phyloP scores from a whole-genome alignment of 2,888 invertebrate species.

The Melinopterus prodromus region DNA sequence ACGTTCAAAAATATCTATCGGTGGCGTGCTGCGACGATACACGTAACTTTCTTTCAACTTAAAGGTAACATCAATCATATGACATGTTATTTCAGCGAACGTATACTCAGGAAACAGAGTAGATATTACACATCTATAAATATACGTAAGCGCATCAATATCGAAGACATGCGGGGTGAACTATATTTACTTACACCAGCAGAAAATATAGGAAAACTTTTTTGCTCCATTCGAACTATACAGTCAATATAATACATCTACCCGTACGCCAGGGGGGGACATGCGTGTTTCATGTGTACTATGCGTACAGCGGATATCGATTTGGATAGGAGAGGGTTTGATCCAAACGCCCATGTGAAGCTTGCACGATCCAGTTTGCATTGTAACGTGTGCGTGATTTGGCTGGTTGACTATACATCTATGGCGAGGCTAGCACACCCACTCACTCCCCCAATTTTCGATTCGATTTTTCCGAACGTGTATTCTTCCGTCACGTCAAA shows the following conservation, averaged over 20 bases:
- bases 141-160: background rate
- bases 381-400: conserved; percentile 42
- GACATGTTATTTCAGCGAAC: conserved; percentile 4
- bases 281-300: conserved; percentile 51
- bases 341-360: conserved; percentile 48
- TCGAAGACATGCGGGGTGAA: background rate
- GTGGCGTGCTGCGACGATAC: background rate
- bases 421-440: conserved; percentile 40
- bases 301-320: conserved; percentile 50
- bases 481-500: conserved; percentile 39
- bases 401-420: conserved; percentile 42
- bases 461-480: conserved; percentile 44
- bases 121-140: conserved; percentile 4
- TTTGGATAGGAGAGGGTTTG: conserved; percentile 42
- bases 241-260: background rate
- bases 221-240: background rate
- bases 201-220: conserved; percentile 4
- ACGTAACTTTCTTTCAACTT: conserved; percentile 4
- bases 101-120: background rate
- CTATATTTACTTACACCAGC: background rate
- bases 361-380: conserved; percentile 31
- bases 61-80: background rate
- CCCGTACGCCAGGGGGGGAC: conserved; percentile 39
- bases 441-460: conserved; percentile 23
- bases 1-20: background rate